Percentiles rank a stretch among this genome's conserved stretches.
phyloP scores from a whole-genome alignment of 1,140 invertebrate species.

The Tetragnatha versicolor region DNA sequence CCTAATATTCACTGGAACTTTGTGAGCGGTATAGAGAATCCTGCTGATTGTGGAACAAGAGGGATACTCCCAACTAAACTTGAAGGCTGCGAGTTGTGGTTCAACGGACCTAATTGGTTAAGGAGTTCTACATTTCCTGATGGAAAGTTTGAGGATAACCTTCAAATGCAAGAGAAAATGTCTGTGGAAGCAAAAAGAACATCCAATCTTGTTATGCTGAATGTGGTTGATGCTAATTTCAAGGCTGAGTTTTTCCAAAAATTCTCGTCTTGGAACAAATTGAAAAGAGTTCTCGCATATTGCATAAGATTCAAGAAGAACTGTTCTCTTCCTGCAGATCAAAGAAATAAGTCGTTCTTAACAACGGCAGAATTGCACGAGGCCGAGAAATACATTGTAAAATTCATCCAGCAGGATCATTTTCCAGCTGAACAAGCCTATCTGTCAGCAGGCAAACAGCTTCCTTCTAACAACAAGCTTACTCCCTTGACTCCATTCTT shows the following conservation, averaged over 20 bases:
- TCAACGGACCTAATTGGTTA: slow-evolving; percentile 18
- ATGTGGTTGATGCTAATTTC: not conserved
- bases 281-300: slow-evolving; percentile 15
- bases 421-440: not conserved
- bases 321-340: not conserved
- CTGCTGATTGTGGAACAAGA: slow-evolving; percentile 6
- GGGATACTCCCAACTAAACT: slow-evolving; percentile 7
- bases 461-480: slow-evolving; percentile 9
- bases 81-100: slow-evolving; percentile 22
- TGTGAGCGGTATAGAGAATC: slow-evolving; percentile 26
- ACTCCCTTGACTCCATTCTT: not conserved
- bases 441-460: not conserved
- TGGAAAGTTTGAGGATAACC: not conserved
- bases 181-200: not conserved
- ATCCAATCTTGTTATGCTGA: not conserved
- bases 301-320: slow-evolving; percentile 8
- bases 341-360: not conserved
- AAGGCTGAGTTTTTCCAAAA: slow-evolving; percentile 1
- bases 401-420: not conserved
- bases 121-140: not conserved
- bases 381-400: not conserved
- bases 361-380: not conserved
- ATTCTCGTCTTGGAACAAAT: slow-evolving; percentile 9
- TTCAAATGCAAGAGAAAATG: not conserved
- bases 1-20: slow-evolving; percentile 45